phyloP scores from a whole-genome alignment of 2,113 vertebrate species.

The Emydocephalus ijimae region DNA sequence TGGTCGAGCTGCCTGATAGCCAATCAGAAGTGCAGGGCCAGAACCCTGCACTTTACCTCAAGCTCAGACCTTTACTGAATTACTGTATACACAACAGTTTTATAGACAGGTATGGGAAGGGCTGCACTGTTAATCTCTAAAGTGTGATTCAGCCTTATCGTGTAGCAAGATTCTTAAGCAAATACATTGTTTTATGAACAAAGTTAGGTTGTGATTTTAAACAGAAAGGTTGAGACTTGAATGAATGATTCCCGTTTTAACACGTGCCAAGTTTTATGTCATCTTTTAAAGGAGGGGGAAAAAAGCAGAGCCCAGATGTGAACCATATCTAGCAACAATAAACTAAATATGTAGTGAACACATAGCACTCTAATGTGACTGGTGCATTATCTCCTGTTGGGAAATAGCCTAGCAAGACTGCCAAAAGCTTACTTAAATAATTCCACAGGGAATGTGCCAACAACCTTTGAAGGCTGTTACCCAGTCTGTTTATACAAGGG shows the following conservation, averaged over 20 bases:
- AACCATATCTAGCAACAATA: conserved; percentile 6
- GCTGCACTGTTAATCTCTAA: background rate
- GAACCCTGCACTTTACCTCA: too few species aligned
- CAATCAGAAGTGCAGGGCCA: too few species aligned
- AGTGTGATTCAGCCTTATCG: too few species aligned
- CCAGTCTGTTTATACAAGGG: background rate
- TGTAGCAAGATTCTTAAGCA: conserved; percentile 9
- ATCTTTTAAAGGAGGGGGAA: background rate
- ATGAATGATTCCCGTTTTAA: conserved; percentile 32
- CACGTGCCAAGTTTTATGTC: background rate
- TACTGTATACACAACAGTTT: too few species aligned
- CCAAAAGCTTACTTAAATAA: background rate
- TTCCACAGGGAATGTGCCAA: background rate
- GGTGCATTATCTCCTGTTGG: background rate
- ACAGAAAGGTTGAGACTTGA: background rate
- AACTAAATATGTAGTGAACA: background rate
- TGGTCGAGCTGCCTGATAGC: too few species aligned
- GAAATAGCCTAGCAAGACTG: background rate
- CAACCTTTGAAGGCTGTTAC: conserved; percentile 10
- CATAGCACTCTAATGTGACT: background rate
- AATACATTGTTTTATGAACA: conserved; percentile 41
- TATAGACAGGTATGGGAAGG: background rate
- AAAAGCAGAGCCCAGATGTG: background rate
- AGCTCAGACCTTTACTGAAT: too few species aligned
- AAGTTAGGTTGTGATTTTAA: conserved; percentile 26